phyloP scores from a whole-genome alignment of 2,888 invertebrate genomes.

The Luperina testacea region DNA sequence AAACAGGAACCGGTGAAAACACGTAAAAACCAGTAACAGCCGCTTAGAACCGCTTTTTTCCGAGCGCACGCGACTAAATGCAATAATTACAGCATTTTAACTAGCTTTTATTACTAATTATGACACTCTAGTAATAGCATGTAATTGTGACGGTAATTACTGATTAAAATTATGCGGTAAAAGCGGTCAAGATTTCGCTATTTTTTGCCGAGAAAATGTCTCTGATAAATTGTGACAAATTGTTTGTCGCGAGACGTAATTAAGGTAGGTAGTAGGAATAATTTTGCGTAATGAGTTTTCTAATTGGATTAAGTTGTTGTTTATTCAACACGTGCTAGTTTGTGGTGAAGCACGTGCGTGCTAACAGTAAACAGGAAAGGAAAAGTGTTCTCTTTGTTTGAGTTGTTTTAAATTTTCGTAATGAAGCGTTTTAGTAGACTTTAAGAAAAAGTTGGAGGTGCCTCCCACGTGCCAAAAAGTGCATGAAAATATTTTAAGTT shows the following conservation, averaged over 20 bases:
- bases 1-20: slow-evolving; percentile 48
- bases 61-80: slow-evolving; percentile 64
- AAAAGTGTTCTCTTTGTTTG: slow-evolving; percentile 14
- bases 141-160: slow-evolving; percentile 64
- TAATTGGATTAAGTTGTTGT: slow-evolving; percentile 50
- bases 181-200: slow-evolving; percentile 51
- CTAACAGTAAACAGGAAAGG: slow-evolving; percentile 19
- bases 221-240: slow-evolving; percentile 68
- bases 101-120: slow-evolving; percentile 68
- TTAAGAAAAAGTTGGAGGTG: no score
- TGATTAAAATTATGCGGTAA: slow-evolving; percentile 50
- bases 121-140: slow-evolving; percentile 64
- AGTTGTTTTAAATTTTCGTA: no score
- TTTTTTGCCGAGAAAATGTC: slow-evolving; percentile 47
- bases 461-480: no score
- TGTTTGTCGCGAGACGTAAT: slow-evolving; percentile 41
- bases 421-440: no score
- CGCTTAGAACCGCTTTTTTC: slow-evolving; percentile 45
- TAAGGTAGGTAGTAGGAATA: slow-evolving; percentile 31
- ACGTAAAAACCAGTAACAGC: slow-evolving; percentile 44
- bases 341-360: slow-evolving; percentile 16
- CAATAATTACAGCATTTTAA: slow-evolving; percentile 57
- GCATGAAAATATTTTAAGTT: no score
- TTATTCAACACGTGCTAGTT: slow-evolving; percentile 37
- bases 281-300: slow-evolving; percentile 50